Evolutionary conservation across 2,888 invertebrate genomes (phyloP), one percentile per base, ranked within the genome.

Genomic region (Eupithecia pulchellata): DNA sequence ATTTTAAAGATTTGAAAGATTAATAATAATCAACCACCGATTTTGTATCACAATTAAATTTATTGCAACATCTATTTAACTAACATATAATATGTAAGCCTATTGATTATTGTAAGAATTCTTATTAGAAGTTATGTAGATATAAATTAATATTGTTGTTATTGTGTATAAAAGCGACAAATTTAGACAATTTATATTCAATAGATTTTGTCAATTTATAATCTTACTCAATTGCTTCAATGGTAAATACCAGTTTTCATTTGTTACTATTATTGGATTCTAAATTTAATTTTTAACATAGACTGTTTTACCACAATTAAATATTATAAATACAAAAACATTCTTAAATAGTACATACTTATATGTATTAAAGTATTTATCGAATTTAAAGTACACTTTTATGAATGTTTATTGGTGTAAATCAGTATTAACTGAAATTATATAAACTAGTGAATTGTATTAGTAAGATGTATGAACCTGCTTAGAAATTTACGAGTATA

Each of bases 1-100:
- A n/a, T n/a, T n/a, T n/a, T n/a, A n/a, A n/a, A n/a, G n/a, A n/a
- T 42, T 20, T n/a, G 20, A 47, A 47, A 47, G 20, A 47, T 47
- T 47, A 47, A 20, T 42, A 30, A n/a, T 30, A 20, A 20, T 47
- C 32, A 64, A 69, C 58, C 64, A 64, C 64, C 60, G 58, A 64
- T 47, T 64, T 64, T 58, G 17, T 64, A 34, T 64, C 47, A 69
- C 55, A 68, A 64, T 29, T 55, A 55, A 62, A 9, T n/a, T n/a
- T 27, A 14, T 27, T 29, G 4, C 57, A 57, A 9, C 8, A 29
- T 29, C 14, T 29, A 27, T 27, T 27, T 14, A 61, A n/a, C 11
- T 20, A n/a, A n/a, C n/a, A n/a, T n/a, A n/a, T n/a, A n/a, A n/a
- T n/a, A 47, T 20, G 47, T 52, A 52, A 13, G 47, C 20, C 47